These are phyloP conservation scores for Epinotia bilunana DNA, from an alignment of 2,888 invertebrate genomes.

Conservation along the genomic window DNA sequence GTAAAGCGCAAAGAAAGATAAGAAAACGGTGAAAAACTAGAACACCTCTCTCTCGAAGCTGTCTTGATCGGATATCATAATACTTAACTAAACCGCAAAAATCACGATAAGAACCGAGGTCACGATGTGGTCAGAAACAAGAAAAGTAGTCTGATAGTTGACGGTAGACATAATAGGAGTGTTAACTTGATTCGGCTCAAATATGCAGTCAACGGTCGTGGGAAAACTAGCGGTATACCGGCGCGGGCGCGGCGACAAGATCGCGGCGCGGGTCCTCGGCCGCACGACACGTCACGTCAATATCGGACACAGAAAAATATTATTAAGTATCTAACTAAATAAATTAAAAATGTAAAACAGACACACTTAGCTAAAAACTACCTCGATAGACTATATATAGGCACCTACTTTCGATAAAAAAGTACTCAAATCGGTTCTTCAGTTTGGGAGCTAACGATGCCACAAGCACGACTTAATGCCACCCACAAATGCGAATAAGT, in stretches of 20 bases:
- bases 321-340: no score
- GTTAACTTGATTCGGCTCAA: constrained; percentile 16
- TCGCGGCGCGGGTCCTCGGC: background rate
- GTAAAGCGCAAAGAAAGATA: background rate
- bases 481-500: no score
- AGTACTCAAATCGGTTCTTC: no score
- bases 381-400: no score
- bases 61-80: background rate
- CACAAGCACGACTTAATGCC: no score
- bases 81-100: constrained; percentile 5
- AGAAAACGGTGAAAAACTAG: background rate
- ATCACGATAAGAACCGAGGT: background rate
- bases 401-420: no score
- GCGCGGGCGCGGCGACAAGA: background rate
- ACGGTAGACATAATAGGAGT: constrained; percentile 5
- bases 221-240: constrained; percentile 2
- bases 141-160: background rate
- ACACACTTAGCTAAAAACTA: no score
- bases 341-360: no score
- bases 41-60: constrained; percentile 4
- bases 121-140: background rate
- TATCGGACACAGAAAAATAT: background rate
- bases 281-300: background rate
- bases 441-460: no score
- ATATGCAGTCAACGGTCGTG: constrained; percentile 15